These are phyloP conservation scores for Tychaedon coryphoeus DNA, from an alignment of 2,113 vertebrate species.

Conservation along the genomic window DNA sequence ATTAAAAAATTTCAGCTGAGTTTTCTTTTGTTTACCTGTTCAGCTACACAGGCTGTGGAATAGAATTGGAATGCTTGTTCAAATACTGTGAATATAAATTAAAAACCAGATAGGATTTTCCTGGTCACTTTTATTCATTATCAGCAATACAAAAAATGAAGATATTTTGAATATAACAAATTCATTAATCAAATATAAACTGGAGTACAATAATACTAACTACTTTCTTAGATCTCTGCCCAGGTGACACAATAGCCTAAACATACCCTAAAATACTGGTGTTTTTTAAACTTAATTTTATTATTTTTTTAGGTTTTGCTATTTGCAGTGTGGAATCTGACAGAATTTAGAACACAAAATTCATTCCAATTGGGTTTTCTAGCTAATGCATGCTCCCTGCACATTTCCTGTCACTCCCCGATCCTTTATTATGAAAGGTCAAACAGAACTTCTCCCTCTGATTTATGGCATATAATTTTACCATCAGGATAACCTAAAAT, in stretches of 20 bases:
- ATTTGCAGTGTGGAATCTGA: background rate
- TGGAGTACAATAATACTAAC: background rate
- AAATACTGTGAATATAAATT: background rate
- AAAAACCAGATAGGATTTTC: background rate
- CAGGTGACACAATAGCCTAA: background rate
- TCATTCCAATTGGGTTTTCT: background rate
- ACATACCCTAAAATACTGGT: background rate
- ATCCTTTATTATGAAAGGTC: background rate
- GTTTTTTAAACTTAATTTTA: background rate
- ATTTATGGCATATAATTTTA: constrained; percentile 5
- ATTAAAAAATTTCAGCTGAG: background rate
- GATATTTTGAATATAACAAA: background rate
- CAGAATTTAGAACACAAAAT: background rate
- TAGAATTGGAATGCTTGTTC: background rate
- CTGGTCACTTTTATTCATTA: background rate
- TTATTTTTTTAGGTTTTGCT: background rate
- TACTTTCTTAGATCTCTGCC: background rate
- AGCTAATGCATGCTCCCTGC: background rate
- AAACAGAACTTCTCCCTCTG: background rate
- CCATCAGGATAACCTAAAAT: constrained; percentile 13
- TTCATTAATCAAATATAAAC: background rate
- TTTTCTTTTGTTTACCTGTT: background rate
- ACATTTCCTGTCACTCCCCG: background rate
- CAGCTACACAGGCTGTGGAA: background rate
- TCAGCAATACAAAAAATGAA: background rate